phyloP scores from a whole-genome alignment of 2,888 invertebrate species.

The Caenorhabditis sulstoni region DNA sequence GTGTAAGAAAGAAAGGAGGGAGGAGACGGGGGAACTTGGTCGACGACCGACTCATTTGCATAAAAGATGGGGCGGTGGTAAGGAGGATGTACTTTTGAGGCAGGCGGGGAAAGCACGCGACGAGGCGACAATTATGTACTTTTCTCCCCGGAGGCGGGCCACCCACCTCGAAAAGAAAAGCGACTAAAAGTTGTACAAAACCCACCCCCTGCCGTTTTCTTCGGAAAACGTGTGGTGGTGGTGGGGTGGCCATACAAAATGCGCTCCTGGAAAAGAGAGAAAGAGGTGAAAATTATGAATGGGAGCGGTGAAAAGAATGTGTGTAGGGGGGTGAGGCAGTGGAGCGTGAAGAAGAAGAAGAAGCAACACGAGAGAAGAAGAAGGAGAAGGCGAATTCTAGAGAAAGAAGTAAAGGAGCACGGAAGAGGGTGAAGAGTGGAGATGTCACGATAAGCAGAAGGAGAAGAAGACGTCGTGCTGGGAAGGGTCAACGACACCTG shows the following conservation, averaged over 20 bases:
- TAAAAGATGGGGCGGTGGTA: conserved; percentile 29
- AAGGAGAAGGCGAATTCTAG: conserved; percentile 28
- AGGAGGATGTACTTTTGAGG: conserved; percentile 17
- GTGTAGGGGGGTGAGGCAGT: conserved; percentile 18
- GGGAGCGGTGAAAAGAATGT: conserved; percentile 12
- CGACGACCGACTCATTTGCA: conserved; percentile 46
- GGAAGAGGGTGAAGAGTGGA: conserved; percentile 16
- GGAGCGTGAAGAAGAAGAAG: conserved; percentile 41
- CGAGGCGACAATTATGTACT: conserved; percentile 46
- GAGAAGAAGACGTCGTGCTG: neutral
- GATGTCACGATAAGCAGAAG: neutral
- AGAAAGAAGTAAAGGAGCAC: no score
- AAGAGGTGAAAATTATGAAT: conserved; percentile 39
- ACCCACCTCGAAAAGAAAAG: neutral
- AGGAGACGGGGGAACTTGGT: conserved; percentile 20
- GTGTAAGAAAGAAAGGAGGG: conserved; percentile 11
- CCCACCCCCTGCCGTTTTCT: no score
- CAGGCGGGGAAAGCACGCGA: neutral
- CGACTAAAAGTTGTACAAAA: no score
- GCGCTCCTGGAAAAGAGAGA: conserved; percentile 1
- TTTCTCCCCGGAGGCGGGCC: conserved; percentile 1
- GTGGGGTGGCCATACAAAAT: no score
- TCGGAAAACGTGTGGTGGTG: no score
- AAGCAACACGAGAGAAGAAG: conserved; percentile 5
- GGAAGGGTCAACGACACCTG: conserved; percentile 1